Base-by-base conservation (phyloP, 2,888 invertebrate species). In the Clusia tigrina region DNA sequence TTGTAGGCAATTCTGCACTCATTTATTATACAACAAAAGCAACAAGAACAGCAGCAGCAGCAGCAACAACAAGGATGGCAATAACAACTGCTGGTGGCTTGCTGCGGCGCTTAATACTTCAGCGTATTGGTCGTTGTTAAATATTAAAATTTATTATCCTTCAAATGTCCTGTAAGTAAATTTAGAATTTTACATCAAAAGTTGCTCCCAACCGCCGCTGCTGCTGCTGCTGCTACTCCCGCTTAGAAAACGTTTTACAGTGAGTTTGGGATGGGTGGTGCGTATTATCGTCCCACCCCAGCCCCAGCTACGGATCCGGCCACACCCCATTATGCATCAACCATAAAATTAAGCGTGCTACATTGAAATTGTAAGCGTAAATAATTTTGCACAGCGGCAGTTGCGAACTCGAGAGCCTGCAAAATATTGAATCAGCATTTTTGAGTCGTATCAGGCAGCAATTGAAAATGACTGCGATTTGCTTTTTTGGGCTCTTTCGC, bases 121-220 rank as follows among this genome's bases (percentile, higher is more conserved):
- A n/a, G n/a, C n/a, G n/a, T n/a, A n/a, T n/a, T n/a, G n/a, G n/a
- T n/a, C n/a, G n/a, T n/a, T n/a, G 57, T 62, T 62, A 62, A 62
- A 58, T 58, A 54, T 62, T 58, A 58, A 62, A 62, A 54, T 62
- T 57, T 56, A 62, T 62, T 52, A 62, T 57, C 38, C 62, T 26
- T 62, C 57, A 48, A 60, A 62, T 53, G 38, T 42, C 22, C 38
- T n/a, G 58, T 46, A 58, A 62, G 58, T 58, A 62, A 58, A 62
- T 54, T 54, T 53, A 54, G 52, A 9, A 58, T 46, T 46, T 10
- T 56, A n/a, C 38, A 51, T 57, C 48, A 26, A 48, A 24, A 25
- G 57, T 42, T 42, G n/a, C n/a, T n/a, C n/a, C n/a, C n/a, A n/a
- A n/a, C n/a, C n/a, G n/a, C n/a, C n/a, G n/a, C n/a, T 42, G 42